Evolutionary conservation across 2,797 vertebrate species (phyloP).

Genomic region (Anguilla anguilla): DNA sequence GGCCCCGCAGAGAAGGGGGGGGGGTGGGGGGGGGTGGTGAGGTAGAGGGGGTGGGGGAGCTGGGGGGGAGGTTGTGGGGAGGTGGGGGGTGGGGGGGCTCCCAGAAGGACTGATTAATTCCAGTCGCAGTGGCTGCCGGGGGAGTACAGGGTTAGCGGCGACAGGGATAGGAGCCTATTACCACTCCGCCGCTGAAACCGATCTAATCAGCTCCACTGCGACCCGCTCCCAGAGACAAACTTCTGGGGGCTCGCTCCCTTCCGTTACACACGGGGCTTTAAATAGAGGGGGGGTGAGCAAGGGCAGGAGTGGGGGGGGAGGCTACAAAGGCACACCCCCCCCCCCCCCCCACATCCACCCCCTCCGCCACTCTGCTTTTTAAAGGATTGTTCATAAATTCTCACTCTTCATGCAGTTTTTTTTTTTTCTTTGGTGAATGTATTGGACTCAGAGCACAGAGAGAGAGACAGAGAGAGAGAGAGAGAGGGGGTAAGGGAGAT

Average conservation of each 20-base stretch:
- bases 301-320: conserved; percentile 62
- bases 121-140: conserved; percentile 92
- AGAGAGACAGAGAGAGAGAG: neutral
- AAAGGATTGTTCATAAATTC: conserved; percentile 18
- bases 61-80: conserved; percentile 73
- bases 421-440: conserved; percentile 12
- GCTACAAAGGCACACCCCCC: conserved; percentile 61
- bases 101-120: conserved; percentile 99
- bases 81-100: conserved; percentile 84
- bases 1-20: conserved; percentile 90
- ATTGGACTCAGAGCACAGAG: neutral
- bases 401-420: neutral
- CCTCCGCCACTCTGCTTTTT: conserved; percentile 37
- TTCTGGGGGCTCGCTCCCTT: conserved; percentile 69
- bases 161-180: conserved; percentile 97
- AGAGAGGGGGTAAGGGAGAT: neutral
- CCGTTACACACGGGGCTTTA: conserved; percentile 69
- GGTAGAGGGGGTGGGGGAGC: conserved; percentile 86
- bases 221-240: conserved; percentile 86
- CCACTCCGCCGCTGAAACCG: conserved; percentile 87
- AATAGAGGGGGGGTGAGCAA: conserved; percentile 63
- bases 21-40: conserved; percentile 86
- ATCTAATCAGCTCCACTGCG: conserved; percentile 95
- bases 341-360: conserved; percentile 34
- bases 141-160: conserved; percentile 84